These are phyloP conservation scores for Lacerta agilis DNA, from an alignment of 2,797 vertebrate species.

Conservation along the genomic window DNA sequence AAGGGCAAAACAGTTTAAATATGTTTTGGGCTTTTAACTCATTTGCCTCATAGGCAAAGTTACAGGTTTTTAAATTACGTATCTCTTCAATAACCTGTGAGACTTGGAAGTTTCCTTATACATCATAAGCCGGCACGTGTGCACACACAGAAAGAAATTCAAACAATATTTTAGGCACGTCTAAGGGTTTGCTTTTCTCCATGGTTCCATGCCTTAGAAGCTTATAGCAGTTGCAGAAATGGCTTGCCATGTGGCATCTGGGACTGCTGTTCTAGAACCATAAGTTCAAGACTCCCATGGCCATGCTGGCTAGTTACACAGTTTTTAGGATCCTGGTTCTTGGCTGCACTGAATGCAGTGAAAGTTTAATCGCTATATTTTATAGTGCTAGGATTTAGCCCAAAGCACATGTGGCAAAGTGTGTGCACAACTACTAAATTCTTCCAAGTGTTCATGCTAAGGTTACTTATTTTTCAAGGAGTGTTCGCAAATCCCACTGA, in stretches of 20 bases:
- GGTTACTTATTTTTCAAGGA: not conserved
- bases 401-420: not conserved
- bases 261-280: not conserved
- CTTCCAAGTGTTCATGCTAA: not conserved
- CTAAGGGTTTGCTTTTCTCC: not conserved
- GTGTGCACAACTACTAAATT: not conserved
- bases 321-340: not conserved
- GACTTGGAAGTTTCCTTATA: not conserved
- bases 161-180: not conserved
- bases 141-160: not conserved
- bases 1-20: not conserved
- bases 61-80: not conserved
- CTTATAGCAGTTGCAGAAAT: not conserved
- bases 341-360: constrained; percentile 1
- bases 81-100: not conserved
- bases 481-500: not conserved
- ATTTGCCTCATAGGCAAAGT: not conserved
- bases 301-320: not conserved
- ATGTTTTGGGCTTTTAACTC: not conserved
- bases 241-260: not conserved
- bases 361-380: not conserved
- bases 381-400: not conserved
- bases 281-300: not conserved
- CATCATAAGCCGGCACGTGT: not conserved
- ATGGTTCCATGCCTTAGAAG: not conserved